Evolutionary conservation across 1,140 invertebrate species (phyloP).

Genomic region (Brachionus sp.): DNA sequence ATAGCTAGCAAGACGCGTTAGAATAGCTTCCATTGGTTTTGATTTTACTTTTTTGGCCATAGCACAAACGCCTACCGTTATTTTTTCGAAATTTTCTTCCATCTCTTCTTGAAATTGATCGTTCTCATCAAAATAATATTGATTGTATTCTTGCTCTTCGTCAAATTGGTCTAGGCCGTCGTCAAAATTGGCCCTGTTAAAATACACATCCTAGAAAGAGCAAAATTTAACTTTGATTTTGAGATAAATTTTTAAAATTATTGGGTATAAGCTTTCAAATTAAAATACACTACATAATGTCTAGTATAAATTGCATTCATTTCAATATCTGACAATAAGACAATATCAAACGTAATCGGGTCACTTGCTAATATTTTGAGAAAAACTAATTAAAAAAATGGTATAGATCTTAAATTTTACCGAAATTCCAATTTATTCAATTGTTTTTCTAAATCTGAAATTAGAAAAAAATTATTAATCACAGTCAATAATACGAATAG

Average conservation of each 20-base stretch:
- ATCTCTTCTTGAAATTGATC: not conserved
- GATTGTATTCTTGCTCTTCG: not conserved
- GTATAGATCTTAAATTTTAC: not conserved
- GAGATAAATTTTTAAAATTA: not conserved
- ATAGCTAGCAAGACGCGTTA: constrained; percentile 87
- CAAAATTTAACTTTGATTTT: not conserved
- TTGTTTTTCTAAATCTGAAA: not conserved
- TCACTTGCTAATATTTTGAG: not conserved
- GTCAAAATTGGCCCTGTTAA: not conserved
- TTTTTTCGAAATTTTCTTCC: constrained; percentile 47
- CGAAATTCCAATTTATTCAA: not conserved
- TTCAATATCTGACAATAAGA: not conserved
- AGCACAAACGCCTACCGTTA: constrained; percentile 91
- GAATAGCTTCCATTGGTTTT: constrained; percentile 97
- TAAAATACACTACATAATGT: constrained; percentile 10
- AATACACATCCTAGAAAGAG: not conserved
- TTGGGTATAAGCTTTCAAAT: not conserved
- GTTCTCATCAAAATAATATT: not conserved
- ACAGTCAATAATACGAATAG: not conserved
- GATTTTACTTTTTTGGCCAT: constrained; percentile 98
- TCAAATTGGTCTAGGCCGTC: not conserved
- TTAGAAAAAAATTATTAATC: not conserved
- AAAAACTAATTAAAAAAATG: not conserved
- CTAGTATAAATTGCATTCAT: not conserved
- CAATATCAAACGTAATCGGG: not conserved